Evolutionary conservation across 2,888 invertebrate genomes (phyloP).

Genomic region (Escarpia spicata): DNA sequence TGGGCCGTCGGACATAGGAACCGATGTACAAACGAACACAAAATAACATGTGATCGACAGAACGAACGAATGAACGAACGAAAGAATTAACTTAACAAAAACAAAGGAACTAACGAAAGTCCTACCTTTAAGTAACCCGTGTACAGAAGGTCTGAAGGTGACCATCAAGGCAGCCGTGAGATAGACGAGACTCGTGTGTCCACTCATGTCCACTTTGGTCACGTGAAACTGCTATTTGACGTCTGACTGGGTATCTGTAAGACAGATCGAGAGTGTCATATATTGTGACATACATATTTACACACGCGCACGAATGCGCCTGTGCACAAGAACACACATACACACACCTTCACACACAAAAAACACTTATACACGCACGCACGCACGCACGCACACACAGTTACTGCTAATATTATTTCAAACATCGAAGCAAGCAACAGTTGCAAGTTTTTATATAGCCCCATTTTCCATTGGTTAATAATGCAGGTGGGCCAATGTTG

Average conservation of each 20-base stretch:
- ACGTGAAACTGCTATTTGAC: neutral
- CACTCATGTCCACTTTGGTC: neutral
- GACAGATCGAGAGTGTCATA: neutral
- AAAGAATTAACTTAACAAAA: neutral
- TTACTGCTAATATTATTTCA: neutral
- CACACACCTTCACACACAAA: neutral
- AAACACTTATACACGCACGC: neutral
- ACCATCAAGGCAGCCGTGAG: neutral
- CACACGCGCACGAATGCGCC: neutral
- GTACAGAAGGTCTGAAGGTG: neutral
- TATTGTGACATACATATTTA: neutral
- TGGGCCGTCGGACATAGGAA: too few species aligned
- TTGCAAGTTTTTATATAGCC: too few species aligned
- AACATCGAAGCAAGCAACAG: too few species aligned
- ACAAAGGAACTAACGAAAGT: neutral
- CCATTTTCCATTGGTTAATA: too few species aligned
- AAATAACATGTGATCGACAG: too few species aligned
- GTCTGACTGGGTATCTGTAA: neutral
- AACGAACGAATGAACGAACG: neutral
- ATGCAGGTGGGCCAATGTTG: too few species aligned
- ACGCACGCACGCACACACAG: neutral
- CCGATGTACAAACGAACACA: too few species aligned
- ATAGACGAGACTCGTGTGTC: conserved; percentile 4
- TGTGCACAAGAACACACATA: neutral
- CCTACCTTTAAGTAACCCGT: neutral